Evolutionary conservation across 1,140 invertebrate species (phyloP).

Genomic region (Habropoda laboriosa): DNA sequence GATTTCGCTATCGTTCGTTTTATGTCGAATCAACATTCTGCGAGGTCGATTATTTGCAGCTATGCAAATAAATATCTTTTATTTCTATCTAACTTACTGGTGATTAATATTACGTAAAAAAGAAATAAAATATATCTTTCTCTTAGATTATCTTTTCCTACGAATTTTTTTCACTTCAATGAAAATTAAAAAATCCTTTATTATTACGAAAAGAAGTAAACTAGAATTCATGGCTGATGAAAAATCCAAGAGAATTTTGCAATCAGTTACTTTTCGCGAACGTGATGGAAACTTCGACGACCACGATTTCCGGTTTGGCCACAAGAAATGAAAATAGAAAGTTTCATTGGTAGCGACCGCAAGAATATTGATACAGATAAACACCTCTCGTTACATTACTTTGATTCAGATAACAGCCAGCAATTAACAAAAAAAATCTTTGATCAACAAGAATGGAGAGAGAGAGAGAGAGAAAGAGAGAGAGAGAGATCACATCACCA

Average conservation of each 20-base stretch:
- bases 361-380: not conserved
- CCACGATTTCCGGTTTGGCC: not conserved
- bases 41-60: too few relatives aligned
- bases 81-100: too few relatives aligned
- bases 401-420: not conserved
- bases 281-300: not conserved
- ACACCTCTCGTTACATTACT: not conserved
- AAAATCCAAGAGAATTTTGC: not conserved
- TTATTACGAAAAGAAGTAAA: not conserved
- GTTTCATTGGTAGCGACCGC: not conserved
- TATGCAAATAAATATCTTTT: too few relatives aligned
- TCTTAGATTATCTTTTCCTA: not conserved
- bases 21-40: not conserved
- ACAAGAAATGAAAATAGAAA: conserved; percentile 1
- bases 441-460: not conserved
- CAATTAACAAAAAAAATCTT: not conserved
- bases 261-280: not conserved
- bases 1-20: not conserved
- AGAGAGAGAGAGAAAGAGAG: not conserved
- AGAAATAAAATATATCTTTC: not conserved
- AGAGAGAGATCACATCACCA: not conserved
- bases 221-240: not conserved
- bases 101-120: too few relatives aligned
- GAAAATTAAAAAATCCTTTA: too few relatives aligned
- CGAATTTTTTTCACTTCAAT: not conserved